Evolutionary conservation across 2,888 invertebrate genomes (phyloP).

Genomic region (Lasiommata megera): DNA sequence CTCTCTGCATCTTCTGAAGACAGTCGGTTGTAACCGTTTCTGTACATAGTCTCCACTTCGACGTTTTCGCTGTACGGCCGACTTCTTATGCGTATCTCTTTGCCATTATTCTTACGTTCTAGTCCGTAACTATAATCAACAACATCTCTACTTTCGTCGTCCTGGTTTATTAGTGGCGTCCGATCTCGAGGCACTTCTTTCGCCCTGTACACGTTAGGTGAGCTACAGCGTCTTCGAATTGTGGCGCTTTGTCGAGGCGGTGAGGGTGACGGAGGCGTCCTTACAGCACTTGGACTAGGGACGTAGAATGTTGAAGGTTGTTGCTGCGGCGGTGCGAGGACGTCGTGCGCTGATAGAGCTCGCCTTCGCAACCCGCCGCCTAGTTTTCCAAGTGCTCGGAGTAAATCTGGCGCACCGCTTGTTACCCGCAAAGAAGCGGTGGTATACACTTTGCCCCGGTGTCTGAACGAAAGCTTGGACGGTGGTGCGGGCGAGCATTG

Average conservation of each 20-base stretch:
- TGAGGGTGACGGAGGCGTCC: constrained; percentile 69
- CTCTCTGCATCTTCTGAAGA: constrained; percentile 54
- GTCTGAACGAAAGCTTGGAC: constrained; percentile 71
- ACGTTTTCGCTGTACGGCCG: constrained; percentile 76
- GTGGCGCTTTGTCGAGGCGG: constrained; percentile 62
- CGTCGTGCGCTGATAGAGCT: constrained; percentile 86
- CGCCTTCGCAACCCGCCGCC: constrained; percentile 85
- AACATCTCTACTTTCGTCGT: constrained; percentile 67
- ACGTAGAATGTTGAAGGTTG: constrained; percentile 86
- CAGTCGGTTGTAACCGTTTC: constrained; percentile 65
- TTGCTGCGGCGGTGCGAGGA: constrained; percentile 80
- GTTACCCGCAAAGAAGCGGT: constrained; percentile 75
- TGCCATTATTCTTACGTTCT: constrained; percentile 57
- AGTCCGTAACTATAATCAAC: constrained; percentile 62
- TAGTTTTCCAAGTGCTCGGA: constrained; percentile 85
- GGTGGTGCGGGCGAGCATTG: constrained; percentile 75
- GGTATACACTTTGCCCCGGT: constrained; percentile 75
- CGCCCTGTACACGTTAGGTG: constrained; percentile 69
- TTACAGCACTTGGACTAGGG: constrained; percentile 81
- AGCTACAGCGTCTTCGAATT: constrained; percentile 67
- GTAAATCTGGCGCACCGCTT: constrained; percentile 84
- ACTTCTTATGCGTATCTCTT: constrained; percentile 57
- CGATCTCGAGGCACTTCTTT: constrained; percentile 57
- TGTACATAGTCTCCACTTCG: constrained; percentile 62
- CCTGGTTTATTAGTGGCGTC: constrained; percentile 57